phyloP scores from a whole-genome alignment of 2,888 invertebrate species.

The Notodonta ziczac region DNA sequence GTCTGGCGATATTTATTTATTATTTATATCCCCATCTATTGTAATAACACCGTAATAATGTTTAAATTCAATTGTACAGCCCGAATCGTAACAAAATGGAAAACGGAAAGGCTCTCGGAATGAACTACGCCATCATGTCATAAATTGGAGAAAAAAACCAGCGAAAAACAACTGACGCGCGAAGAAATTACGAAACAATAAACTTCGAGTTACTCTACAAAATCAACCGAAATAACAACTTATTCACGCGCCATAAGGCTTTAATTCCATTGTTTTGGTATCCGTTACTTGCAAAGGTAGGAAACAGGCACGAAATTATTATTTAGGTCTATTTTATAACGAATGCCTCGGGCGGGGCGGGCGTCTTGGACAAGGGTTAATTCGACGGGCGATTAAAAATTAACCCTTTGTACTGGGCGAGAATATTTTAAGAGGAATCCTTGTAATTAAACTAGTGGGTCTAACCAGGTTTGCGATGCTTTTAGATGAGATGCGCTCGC shows the following conservation, averaged over 20 bases:
- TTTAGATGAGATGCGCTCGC: conserved; percentile 26
- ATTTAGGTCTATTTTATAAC: conserved; percentile 22
- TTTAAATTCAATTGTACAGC: conserved; percentile 6
- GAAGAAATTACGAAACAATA: conserved; percentile 40
- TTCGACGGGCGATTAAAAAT: conserved; percentile 34
- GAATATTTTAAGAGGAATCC: conserved; percentile 29
- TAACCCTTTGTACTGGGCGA: conserved; percentile 16
- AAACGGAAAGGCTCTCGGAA: conserved; percentile 12
- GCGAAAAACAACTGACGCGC: conserved; percentile 22
- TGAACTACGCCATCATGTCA: conserved; percentile 28
- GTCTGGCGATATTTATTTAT: too few relatives aligned
- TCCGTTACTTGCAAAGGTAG: conserved; percentile 14
- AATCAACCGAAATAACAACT: conserved; percentile 15
- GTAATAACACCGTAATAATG: conserved; percentile 5
- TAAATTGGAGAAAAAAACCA: conserved; percentile 26
- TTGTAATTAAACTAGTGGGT: conserved; percentile 27
- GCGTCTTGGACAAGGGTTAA: conserved; percentile 31
- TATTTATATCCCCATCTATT: too few relatives aligned
- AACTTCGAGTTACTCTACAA: conserved; percentile 14
- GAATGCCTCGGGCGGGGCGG: conserved; percentile 4
- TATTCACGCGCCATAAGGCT: conserved; percentile 11
- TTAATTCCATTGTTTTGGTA: conserved; percentile 2
- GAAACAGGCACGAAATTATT: conserved; percentile 25
- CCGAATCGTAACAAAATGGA: conserved; percentile 10
- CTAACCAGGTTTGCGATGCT: conserved; percentile 25